Conservation (phyloP, 2,888 invertebrate species). For the Pristionchus arcanus region DNA sequence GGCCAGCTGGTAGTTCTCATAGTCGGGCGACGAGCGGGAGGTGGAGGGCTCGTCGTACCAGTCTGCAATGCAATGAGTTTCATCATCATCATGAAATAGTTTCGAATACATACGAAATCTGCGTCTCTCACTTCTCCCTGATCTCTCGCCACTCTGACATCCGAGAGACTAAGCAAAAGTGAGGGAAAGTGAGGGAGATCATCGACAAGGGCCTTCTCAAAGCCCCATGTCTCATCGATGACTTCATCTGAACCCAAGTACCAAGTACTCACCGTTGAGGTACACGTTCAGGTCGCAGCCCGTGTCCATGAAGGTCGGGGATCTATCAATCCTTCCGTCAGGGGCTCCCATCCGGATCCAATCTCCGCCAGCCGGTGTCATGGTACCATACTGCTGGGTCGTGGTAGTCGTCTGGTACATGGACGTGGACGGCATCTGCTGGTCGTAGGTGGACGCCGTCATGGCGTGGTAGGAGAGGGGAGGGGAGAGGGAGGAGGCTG, state of each 20-base stretch:
- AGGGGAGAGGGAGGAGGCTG: background rate
- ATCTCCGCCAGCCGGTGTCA: background rate
- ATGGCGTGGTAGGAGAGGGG: conserved; percentile 34
- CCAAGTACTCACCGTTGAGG: conserved; percentile 40
- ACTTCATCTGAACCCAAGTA: background rate
- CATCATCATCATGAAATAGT: background rate
- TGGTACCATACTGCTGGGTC: background rate
- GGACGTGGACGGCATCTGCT: background rate
- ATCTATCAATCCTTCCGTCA: conserved; percentile 41
- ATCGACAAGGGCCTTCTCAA: too few relatives aligned
- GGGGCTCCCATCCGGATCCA: conserved; percentile 24
- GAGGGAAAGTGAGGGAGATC: too few relatives aligned
- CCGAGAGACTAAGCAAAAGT: too few relatives aligned
- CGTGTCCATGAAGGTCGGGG: conserved; percentile 51
- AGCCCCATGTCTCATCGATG: too few relatives aligned
- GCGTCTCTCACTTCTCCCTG: too few relatives aligned
- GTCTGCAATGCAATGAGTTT: conserved; percentile 10
- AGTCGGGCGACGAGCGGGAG: conserved; percentile 43
- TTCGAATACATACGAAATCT: background rate
- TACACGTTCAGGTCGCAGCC: conserved; percentile 31
- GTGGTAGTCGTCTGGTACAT: conserved; percentile 6
- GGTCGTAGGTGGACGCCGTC: background rate
- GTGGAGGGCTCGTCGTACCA: conserved; percentile 47
- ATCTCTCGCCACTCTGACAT: background rate
- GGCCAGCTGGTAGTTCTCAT: background rate